Percentiles rank a stretch among this genome's conserved stretches.
Evolutionary conservation across 2,888 invertebrate genomes (phyloP).

Genomic region (Ornithoptera alexandrae): DNA sequence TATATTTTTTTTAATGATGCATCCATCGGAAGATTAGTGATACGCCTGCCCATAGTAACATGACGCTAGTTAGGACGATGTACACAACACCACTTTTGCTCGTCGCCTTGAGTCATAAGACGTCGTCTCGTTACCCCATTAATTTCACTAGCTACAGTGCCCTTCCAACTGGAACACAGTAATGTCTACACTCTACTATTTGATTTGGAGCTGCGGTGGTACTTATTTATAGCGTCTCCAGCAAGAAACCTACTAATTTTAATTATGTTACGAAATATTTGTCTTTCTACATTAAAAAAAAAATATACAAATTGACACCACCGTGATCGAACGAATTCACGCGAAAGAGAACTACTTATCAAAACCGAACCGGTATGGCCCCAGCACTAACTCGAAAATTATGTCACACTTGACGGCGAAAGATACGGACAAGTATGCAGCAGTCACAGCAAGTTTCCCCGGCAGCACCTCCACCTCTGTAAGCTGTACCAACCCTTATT

Average conservation of each 20-base stretch:
- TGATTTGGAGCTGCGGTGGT: too few species aligned
- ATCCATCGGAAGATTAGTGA: too few species aligned
- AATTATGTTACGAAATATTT: not conserved
- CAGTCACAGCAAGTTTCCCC: slow-evolving; percentile 15
- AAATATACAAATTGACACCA: not conserved
- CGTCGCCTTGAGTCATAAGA: too few species aligned
- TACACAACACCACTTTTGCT: too few species aligned
- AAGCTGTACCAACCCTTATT: slow-evolving; percentile 7
- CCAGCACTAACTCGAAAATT: slow-evolving; percentile 24
- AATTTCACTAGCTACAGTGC: too few species aligned
- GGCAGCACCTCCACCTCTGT: slow-evolving; percentile 1
- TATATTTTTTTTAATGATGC: too few species aligned
- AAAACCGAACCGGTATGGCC: slow-evolving; percentile 15
- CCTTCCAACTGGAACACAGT: too few species aligned
- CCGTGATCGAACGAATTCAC: not conserved
- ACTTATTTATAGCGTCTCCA: too few species aligned
- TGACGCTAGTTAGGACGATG: too few species aligned
- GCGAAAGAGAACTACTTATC: slow-evolving; percentile 11
- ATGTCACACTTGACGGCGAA: slow-evolving; percentile 28
- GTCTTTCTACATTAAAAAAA: not conserved
- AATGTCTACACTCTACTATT: too few species aligned
- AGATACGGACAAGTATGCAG: slow-evolving; percentile 13
- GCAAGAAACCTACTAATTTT: not conserved
- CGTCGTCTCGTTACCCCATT: too few species aligned
- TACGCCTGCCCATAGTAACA: too few species aligned